These are phyloP conservation scores for Nibea albiflora DNA, from an alignment of 2,113 vertebrate genomes.

Conservation along the genomic window DNA sequence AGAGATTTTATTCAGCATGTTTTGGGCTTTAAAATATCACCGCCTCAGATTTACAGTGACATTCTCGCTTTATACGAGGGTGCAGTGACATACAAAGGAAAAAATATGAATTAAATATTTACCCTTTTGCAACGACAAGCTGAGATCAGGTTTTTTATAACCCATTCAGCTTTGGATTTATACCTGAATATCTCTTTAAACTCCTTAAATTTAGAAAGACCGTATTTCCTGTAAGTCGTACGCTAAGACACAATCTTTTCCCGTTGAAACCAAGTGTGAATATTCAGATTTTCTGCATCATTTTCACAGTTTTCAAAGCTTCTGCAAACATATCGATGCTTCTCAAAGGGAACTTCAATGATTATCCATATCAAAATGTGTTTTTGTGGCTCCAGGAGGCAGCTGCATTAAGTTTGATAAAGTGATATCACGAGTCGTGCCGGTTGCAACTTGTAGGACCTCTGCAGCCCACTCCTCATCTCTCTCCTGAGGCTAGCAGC, in stretches of 20 bases:
- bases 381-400: background rate
- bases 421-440: background rate
- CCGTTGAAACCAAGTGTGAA: background rate
- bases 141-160: background rate
- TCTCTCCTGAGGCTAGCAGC: background rate
- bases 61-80: background rate
- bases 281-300: background rate
- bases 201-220: background rate
- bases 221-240: background rate
- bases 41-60: background rate
- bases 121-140: background rate
- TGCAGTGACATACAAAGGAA: background rate
- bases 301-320: background rate
- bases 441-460: background rate
- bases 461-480: too few species aligned
- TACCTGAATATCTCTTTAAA: background rate
- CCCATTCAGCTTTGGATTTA: background rate
- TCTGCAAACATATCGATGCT: background rate
- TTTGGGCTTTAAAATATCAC: slow-evolving; percentile 24
- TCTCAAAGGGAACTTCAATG: background rate
- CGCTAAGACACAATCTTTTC: background rate
- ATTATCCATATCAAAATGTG: background rate
- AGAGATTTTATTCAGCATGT: slow-evolving; percentile 3
- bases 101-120: slow-evolving; percentile 8
- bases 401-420: background rate